Evolutionary conservation across 2,888 invertebrate species (phyloP).

Genomic region (Smittia aterrima): DNA sequence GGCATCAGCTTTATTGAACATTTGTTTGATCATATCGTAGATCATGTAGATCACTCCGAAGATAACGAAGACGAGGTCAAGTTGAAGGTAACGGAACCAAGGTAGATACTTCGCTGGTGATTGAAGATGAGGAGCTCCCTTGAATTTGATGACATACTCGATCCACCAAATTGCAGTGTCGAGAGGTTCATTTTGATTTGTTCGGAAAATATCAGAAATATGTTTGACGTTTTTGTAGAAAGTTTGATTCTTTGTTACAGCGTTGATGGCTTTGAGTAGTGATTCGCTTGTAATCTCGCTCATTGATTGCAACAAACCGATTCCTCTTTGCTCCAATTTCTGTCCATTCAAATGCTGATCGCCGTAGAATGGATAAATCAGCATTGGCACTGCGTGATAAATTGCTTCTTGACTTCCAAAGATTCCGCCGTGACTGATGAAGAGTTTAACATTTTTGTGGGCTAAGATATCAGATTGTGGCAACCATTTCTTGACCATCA

Average conservation of each 20-base stretch:
- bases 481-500: conserved; percentile 54
- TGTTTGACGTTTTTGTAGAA: conserved; percentile 9
- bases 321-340: conserved; percentile 49
- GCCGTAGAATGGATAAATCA: conserved; percentile 54
- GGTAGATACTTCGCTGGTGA: conserved; percentile 27
- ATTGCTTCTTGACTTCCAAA: conserved; percentile 57
- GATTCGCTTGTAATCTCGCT: conserved; percentile 47
- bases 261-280: conserved; percentile 47
- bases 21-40: conserved; percentile 13
- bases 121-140: conserved; percentile 31
- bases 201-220: conserved; percentile 13
- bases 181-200: conserved; percentile 20
- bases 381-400: conserved; percentile 53
- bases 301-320: conserved; percentile 49
- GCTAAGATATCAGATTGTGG: conserved; percentile 56
- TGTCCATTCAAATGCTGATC: conserved; percentile 54
- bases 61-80: conserved; percentile 10
- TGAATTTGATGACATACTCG: conserved; percentile 32
- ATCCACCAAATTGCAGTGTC: conserved; percentile 36
- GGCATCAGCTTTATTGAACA: neutral
- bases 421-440: conserved; percentile 59
- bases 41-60: conserved; percentile 19
- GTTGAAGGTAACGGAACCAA: conserved; percentile 22
- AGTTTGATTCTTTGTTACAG: conserved; percentile 42
- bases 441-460: conserved; percentile 57